phyloP scores from a whole-genome alignment of 92 coral and sea anemone species.

The Porites divaricata region DNA sequence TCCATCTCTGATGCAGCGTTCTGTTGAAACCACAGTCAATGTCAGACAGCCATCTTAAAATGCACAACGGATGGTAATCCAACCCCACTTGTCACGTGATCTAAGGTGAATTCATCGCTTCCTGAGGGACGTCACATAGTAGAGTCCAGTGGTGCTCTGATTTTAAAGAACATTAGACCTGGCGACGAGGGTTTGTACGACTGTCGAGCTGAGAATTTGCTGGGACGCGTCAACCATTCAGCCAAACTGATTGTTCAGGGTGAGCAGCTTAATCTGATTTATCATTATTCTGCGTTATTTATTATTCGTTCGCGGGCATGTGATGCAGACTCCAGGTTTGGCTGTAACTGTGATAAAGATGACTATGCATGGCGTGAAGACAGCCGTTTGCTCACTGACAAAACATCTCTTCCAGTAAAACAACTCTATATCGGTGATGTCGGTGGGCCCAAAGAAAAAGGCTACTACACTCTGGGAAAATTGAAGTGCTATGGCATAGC shows the following conservation, averaged over 20 bases:
- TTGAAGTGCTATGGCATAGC: slow-evolving; percentile 39
- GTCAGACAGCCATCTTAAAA: too few species aligned
- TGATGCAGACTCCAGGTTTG: slow-evolving; percentile 15
- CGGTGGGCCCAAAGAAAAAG: not conserved
- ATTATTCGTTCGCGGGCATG: too few species aligned
- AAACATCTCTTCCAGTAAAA: slow-evolving; percentile 26
- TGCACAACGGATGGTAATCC: too few species aligned
- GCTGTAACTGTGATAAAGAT: slow-evolving; percentile 56
- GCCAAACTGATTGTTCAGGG: not conserved
- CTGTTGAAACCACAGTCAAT: too few species aligned
- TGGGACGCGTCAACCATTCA: slow-evolving; percentile 6
- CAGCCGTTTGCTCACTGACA: slow-evolving; percentile 42
- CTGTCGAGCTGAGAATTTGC: too few species aligned
- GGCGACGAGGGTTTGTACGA: too few species aligned
- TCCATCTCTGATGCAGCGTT: too few species aligned
- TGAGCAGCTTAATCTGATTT: not conserved
- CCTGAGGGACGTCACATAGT: too few species aligned
- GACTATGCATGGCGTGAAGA: slow-evolving; percentile 37
- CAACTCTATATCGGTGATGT: slow-evolving; percentile 58
- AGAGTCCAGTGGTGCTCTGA: too few species aligned
- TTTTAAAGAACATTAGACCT: too few species aligned
- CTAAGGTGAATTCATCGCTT: slow-evolving; percentile 37
- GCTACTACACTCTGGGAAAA: slow-evolving; percentile 25
- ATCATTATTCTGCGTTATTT: too few species aligned
- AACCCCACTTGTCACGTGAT: slow-evolving; percentile 58